Conservation (phyloP, 2,888 invertebrate genomes). For the Prosopocoilus inquinatus region DNA sequence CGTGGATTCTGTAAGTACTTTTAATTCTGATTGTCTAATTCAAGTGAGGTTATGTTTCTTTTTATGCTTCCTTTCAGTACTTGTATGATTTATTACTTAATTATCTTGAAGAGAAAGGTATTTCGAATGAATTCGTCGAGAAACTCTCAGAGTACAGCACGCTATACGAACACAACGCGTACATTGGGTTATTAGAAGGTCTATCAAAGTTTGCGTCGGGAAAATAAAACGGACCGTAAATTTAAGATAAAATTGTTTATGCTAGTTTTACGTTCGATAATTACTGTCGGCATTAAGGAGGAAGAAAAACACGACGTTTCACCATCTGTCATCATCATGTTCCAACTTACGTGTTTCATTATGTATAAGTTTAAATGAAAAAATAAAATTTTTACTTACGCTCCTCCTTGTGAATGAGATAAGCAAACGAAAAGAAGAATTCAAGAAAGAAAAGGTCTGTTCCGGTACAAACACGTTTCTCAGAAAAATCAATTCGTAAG, state of each 20-base stretch:
- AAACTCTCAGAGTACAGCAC: conserved; percentile 87
- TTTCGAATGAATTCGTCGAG: conserved; percentile 89
- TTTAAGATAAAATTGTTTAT: background rate
- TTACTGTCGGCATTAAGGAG: no score
- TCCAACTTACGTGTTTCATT: no score
- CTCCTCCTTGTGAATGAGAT: no score
- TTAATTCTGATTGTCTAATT: background rate
- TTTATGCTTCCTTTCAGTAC: conserved; percentile 65
- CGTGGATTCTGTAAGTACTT: conserved; percentile 82
- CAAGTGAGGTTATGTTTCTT: conserved; percentile 18
- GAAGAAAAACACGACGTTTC: no score
- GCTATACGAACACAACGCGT: conserved; percentile 87
- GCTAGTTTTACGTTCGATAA: no score
- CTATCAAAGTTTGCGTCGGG: conserved; percentile 81
- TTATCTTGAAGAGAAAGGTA: conserved; percentile 91
- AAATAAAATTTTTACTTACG: no score
- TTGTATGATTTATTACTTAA: conserved; percentile 94
- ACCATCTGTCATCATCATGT: no score
- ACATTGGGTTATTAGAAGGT: conserved; percentile 83
- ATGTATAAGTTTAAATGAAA: no score
- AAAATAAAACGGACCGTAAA: conserved; percentile 41
- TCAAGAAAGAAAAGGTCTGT: no score
- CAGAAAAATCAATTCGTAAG: no score
- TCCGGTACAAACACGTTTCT: no score
- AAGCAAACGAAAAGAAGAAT: no score